Evolutionary conservation across 64 coral and sea anemone species (phyloP).

Genomic region (Montipora sp.): DNA sequence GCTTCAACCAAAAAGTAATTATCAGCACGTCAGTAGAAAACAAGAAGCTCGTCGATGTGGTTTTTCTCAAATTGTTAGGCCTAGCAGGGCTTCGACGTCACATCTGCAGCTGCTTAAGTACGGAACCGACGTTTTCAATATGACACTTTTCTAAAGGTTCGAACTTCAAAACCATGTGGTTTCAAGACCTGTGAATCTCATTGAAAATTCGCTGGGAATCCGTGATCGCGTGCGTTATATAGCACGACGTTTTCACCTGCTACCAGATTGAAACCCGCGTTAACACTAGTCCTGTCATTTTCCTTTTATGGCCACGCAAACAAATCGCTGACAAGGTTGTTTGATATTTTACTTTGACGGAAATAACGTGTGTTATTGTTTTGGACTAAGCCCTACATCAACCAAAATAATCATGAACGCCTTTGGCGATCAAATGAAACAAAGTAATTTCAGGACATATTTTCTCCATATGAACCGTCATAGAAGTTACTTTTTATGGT

Average conservation of each 20-base stretch:
- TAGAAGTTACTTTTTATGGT: background rate
- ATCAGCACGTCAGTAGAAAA: too few relatives aligned
- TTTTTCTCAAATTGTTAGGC: background rate
- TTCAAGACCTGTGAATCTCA: background rate
- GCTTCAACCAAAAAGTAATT: too few relatives aligned
- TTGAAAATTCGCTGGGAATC: background rate
- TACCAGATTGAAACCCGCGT: background rate
- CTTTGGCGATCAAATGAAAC: background rate
- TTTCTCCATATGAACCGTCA: background rate
- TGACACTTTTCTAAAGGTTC: slow-evolving; percentile 2
- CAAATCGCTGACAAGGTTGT: slow-evolving; percentile 24
- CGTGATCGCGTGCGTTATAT: too few relatives aligned
- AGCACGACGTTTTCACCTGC: background rate
- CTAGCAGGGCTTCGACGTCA: background rate
- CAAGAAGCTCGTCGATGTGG: too few relatives aligned
- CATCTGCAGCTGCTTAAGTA: slow-evolving; percentile 12
- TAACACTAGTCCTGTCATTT: background rate
- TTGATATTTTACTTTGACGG: slow-evolving; percentile 12
- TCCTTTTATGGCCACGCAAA: background rate
- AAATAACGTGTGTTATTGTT: slow-evolving; percentile 11
- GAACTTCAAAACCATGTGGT: background rate
- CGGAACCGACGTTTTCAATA: background rate
- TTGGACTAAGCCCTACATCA: background rate
- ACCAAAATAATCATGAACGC: background rate
- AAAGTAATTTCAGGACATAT: background rate